Evolutionary conservation across 2,797 vertebrate species (phyloP).

Genomic region (Hirundo rustica): DNA sequence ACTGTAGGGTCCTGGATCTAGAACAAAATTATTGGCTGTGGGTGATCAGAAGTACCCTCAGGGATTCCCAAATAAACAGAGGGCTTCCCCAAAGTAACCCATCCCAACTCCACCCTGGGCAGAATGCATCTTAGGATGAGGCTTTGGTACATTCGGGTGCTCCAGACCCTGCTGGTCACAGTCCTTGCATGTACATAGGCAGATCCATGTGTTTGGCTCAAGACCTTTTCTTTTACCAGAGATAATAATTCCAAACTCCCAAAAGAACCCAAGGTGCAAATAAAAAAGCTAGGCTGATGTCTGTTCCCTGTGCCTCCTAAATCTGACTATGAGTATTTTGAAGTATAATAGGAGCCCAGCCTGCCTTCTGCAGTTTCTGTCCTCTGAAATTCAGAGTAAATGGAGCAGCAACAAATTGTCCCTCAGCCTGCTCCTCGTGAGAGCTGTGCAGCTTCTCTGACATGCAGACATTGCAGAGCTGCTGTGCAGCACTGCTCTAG

Average conservation of each 20-base stretch:
- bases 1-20: neutral
- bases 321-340: neutral
- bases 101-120: neutral
- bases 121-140: neutral
- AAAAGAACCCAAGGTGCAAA: neutral
- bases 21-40: neutral
- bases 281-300: neutral
- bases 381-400: slow-evolving; percentile 7
- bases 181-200: neutral
- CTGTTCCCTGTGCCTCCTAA: neutral
- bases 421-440: neutral
- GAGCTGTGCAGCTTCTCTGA: neutral
- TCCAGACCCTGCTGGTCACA: neutral
- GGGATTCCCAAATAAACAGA: neutral
- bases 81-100: neutral
- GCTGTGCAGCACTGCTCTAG: neutral
- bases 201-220: neutral
- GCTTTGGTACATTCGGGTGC: neutral
- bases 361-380: neutral
- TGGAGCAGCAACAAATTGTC: neutral
- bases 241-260: neutral
- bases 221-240: neutral
- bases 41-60: neutral
- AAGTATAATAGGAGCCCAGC: neutral
- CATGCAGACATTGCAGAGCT: neutral